Evolutionary conservation across 2,113 vertebrate genomes (phyloP).

Genomic region (Neotragus moschatus): DNA sequence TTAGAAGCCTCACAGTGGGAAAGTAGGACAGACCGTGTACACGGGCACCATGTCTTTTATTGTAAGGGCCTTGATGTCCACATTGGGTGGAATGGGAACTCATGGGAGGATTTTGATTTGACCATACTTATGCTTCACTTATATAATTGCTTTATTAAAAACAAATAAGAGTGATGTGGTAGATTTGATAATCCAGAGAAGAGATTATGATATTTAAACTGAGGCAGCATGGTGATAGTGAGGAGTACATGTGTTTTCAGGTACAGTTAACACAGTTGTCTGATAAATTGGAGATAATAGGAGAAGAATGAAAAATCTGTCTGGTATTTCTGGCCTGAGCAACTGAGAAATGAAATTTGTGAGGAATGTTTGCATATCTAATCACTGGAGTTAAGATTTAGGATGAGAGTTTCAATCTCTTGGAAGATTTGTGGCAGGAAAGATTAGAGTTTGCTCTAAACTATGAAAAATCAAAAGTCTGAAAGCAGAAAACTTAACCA

Average conservation of each 20-base stretch:
- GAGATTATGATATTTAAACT: not conserved
- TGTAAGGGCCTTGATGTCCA: not conserved
- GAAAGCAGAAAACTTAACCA: not conserved
- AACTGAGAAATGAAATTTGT: not conserved
- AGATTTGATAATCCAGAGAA: not conserved
- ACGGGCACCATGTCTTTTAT: fast-evolving
- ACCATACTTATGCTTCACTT: not conserved
- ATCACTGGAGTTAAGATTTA: not conserved
- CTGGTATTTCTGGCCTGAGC: not conserved
- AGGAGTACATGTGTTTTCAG: not conserved
- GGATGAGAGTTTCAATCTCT: not conserved
- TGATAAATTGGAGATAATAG: not conserved
- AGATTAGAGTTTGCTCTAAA: not conserved
- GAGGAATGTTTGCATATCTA: not conserved
- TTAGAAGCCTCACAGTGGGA: not conserved
- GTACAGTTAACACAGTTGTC: not conserved
- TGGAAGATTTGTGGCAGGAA: not conserved
- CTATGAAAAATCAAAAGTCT: not conserved
- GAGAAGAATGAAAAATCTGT: not conserved
- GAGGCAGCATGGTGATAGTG: not conserved
- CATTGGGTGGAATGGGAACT: not conserved
- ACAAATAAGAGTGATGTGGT: not conserved
- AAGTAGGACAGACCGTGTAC: too few species aligned
- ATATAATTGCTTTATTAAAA: not conserved
- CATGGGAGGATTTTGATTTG: not conserved